Evolutionary conservation across 2,888 invertebrate species (phyloP), one percentile per base, ranked within the genome.

Genomic region (Xiphydria camelus): DNA sequence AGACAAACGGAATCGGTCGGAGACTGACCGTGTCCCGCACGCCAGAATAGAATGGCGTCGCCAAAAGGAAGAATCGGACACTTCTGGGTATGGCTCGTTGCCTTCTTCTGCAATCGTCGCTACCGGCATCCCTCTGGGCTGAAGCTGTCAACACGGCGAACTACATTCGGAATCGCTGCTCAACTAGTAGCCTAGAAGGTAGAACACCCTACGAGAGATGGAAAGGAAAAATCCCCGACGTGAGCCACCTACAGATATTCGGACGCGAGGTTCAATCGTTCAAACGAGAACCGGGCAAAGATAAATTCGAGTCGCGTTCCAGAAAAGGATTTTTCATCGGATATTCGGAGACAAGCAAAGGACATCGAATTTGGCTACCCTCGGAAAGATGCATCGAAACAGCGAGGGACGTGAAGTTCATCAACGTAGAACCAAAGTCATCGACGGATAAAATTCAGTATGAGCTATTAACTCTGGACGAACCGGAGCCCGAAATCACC

Each of bases 101-200:
- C 9, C 42, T 57, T 36, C 20, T 61, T 1, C 44, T n/a, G n/a
- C n/a, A n/a, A n/a, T n/a, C n/a, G n/a, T n/a, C n/a, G n/a, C n/a
- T n/a, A n/a, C n/a, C n/a, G n/a, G n/a, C n/a, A n/a, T n/a, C n/a
- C n/a, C n/a, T 70, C 4, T 75, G 72, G 74, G 72, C 70, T 3
- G 74, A 76, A 53, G 74, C 73, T 2, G 61, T 71, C 0, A 57
- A 63, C 4, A 66, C 62, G 40, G 68, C 68, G 9, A 59, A 61
- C 1, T 71, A 66, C 44, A 42, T 70, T 19, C 46, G 73, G 3
- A 74, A 74, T 39, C 49, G 68, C 31, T 68, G 50, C 2, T 62
- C 64, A 14, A 59, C 62, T 3, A 66, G 53, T 17, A 55, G 63
- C 18, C 55, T 57, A 4, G 17, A 41, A 1, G 50, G 57, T 23